Evolutionary conservation across 2,113 vertebrate species (phyloP).

Genomic region (Salvelinus namaycush): DNA sequence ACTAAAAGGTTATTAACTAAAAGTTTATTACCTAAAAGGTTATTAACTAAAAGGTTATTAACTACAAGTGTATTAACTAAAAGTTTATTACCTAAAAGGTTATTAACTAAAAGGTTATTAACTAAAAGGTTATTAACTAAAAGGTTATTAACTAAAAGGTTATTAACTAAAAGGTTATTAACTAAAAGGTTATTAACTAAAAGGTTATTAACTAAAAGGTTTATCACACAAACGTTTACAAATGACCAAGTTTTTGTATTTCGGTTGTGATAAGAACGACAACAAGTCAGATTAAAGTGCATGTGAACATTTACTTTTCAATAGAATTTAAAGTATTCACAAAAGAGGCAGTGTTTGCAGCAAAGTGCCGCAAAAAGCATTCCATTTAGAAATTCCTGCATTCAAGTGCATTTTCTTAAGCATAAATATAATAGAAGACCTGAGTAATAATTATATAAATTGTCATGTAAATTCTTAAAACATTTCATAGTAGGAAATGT

Average conservation of each 20-base stretch:
- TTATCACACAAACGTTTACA: too few species aligned
- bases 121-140: too few species aligned
- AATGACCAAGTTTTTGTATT: background rate
- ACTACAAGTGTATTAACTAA: too few species aligned
- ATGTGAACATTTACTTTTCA: conserved; percentile 49
- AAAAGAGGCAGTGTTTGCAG: conserved; percentile 24
- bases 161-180: too few species aligned
- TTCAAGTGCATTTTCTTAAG: conserved; percentile 36
- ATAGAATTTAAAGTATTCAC: conserved; percentile 34
- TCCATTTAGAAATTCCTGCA: conserved; percentile 38
- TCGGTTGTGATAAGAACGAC: background rate
- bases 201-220: too few species aligned
- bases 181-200: too few species aligned
- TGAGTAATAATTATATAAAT: conserved; percentile 53
- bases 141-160: too few species aligned
- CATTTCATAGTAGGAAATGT: conserved; percentile 50
- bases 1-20: too few species aligned
- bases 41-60: too few species aligned
- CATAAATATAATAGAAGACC: conserved; percentile 67
- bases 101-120: too few species aligned
- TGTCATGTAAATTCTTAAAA: conserved; percentile 33
- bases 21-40: too few species aligned
- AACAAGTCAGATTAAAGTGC: background rate
- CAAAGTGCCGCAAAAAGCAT: conserved; percentile 19
- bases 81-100: too few species aligned